A percentile compares a stretch with the other conserved stretches of the same genome.
phyloP scores from a whole-genome alignment of 1,140 invertebrate species.

The Drosophila gunungcola region DNA sequence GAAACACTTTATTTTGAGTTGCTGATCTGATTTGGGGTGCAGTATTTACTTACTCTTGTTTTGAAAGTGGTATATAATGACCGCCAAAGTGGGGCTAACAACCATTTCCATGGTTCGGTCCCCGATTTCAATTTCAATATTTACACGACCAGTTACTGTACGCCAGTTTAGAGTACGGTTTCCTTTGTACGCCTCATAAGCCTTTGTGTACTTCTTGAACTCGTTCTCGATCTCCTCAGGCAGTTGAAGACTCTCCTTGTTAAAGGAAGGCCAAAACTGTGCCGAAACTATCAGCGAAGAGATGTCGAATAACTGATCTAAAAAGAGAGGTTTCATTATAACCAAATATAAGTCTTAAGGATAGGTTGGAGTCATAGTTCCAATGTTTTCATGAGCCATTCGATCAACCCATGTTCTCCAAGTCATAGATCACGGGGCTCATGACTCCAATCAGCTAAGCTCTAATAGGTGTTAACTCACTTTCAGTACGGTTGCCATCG shows the following conservation, averaged over 20 bases:
- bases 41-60: slow-evolving; percentile 88
- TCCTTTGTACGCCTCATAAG: slow-evolving; percentile 96
- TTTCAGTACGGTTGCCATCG: slow-evolving; percentile 64
- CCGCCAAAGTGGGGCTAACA: slow-evolving; percentile 96
- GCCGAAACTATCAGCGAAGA: slow-evolving; percentile 96
- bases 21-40: neutral
- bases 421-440: no score
- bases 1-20: neutral
- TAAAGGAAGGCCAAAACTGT: slow-evolving; percentile 99
- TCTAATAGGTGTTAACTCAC: slow-evolving; percentile 33
- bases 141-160: slow-evolving; percentile 95
- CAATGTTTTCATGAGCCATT: no score
- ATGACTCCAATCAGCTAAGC: no score
- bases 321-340: neutral
- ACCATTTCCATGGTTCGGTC: slow-evolving; percentile 92
- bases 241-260: slow-evolving; percentile 96
- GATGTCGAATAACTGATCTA: slow-evolving; percentile 85
- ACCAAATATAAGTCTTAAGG: neutral
- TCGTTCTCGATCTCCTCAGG: slow-evolving; percentile 92
- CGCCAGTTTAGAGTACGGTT: slow-evolving; percentile 98
- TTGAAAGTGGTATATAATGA: slow-evolving; percentile 97
- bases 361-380: no score
- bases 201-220: slow-evolving; percentile 94
- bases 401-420: no score
- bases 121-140: slow-evolving; percentile 96